These are phyloP conservation scores for Unio delphinus DNA, from an alignment of 2,888 invertebrate species.

Conservation along the genomic window DNA sequence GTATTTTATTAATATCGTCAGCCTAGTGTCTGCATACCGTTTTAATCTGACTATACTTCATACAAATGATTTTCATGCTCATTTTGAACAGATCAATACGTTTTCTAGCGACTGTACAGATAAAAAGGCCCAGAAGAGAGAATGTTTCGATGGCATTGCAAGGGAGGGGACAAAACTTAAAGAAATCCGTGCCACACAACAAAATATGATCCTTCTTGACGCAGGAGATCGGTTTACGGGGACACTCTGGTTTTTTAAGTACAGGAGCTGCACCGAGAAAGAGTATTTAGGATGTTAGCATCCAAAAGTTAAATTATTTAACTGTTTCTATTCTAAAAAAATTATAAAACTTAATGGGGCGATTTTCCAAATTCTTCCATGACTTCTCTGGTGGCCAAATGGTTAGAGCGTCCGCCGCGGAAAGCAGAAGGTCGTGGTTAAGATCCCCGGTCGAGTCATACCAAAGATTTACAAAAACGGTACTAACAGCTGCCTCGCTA, in stretches of 20 bases:
- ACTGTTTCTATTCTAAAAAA: too few species aligned
- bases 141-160: constrained; percentile 90
- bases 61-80: constrained; percentile 92
- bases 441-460: too few species aligned
- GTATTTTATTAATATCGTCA: too few species aligned
- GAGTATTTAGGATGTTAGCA: too few species aligned
- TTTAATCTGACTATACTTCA: constrained; percentile 84
- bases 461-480: too few species aligned
- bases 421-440: too few species aligned
- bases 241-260: constrained; percentile 87
- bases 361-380: too few species aligned
- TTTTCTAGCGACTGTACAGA: constrained; percentile 76
- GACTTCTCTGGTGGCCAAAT: too few species aligned
- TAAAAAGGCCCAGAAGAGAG: constrained; percentile 63
- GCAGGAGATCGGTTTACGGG: constrained; percentile 95
- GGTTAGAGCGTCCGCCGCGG: too few species aligned
- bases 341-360: too few species aligned
- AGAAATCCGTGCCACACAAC: constrained; percentile 34
- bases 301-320: too few species aligned
- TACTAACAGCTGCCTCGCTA: too few species aligned
- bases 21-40: not conserved
- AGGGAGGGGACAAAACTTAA: constrained; percentile 70
- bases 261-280: constrained; percentile 73
- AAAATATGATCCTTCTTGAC: constrained; percentile 84
- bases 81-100: constrained; percentile 84